Percentiles rank a stretch among this genome's conserved stretches.
These are phyloP conservation scores for Bhutanitis thaidina DNA, from an alignment of 2,888 invertebrate genomes.

Conservation along the genomic window DNA sequence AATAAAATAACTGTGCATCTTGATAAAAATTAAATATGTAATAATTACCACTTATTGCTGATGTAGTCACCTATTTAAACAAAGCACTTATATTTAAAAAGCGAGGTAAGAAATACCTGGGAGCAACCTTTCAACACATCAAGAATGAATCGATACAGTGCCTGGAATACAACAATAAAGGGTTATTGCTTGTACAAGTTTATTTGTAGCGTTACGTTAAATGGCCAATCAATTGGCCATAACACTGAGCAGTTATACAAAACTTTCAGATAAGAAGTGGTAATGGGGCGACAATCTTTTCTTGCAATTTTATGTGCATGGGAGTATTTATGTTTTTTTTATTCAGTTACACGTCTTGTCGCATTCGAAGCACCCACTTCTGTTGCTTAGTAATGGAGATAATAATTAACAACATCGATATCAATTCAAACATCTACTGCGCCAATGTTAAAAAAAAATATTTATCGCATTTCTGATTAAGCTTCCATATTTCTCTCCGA, in stretches of 20 bases:
- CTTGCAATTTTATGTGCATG: constrained; percentile 9
- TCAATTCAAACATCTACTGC: not conserved
- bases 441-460: not conserved
- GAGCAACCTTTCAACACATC: not conserved
- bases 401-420: not conserved
- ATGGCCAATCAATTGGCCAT: constrained; percentile 23
- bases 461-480: too few species aligned
- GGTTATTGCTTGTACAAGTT: constrained; percentile 20
- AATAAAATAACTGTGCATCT: too few species aligned
- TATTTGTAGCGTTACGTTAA: constrained; percentile 19
- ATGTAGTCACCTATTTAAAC: not conserved
- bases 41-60: too few species aligned
- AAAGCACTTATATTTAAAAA: not conserved
- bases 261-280: constrained; percentile 19
- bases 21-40: too few species aligned
- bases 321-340: not conserved
- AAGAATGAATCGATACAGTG: not conserved
- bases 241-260: constrained; percentile 12
- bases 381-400: not conserved
- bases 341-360: not conserved
- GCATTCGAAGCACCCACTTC: not conserved
- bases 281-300: constrained; percentile 16
- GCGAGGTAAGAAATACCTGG: not conserved
- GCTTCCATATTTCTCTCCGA: too few species aligned
- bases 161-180: constrained; percentile 6